Evolutionary conservation across 2,113 vertebrate genomes (phyloP).

Genomic region (Dicaeum eximium): DNA sequence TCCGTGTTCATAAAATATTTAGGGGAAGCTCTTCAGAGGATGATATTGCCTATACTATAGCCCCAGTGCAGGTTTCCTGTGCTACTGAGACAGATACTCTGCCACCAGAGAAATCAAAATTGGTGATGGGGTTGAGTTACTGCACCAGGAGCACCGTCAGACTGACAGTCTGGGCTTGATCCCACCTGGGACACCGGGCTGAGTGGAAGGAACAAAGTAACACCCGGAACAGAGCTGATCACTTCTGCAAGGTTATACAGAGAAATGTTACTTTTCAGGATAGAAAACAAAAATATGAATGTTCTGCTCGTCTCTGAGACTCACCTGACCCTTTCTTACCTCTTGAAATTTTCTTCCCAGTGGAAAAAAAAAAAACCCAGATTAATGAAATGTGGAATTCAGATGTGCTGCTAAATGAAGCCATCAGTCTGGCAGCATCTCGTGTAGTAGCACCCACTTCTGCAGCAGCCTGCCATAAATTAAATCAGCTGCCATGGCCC

Average conservation of each 20-base stretch:
- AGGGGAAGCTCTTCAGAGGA: conserved; percentile 42
- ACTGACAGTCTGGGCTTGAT: neutral
- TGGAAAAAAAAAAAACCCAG: neutral
- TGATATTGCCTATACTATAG: conserved; percentile 3
- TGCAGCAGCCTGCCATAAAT: neutral
- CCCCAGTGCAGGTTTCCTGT: conserved; percentile 1
- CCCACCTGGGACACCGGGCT: neutral
- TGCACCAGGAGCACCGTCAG: neutral
- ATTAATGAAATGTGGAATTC: neutral
- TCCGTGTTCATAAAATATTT: conserved; percentile 59
- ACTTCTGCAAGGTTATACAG: neutral
- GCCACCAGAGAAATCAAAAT: conserved; percentile 20
- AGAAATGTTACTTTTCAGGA: neutral
- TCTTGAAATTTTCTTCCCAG: neutral
- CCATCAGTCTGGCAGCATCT: neutral
- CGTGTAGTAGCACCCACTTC: neutral
- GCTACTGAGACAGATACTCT: conserved; percentile 23
- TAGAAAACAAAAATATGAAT: neutral
- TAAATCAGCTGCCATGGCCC: neutral
- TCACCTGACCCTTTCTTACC: neutral
- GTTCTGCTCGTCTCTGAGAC: neutral
- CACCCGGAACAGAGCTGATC: rapidly evolving
- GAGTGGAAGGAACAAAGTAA: neutral
- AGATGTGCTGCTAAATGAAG: neutral
- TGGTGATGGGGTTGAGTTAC: neutral